phyloP scores from a whole-genome alignment of 2,888 invertebrate genomes.

The Pycnomerus fuliginosus region DNA sequence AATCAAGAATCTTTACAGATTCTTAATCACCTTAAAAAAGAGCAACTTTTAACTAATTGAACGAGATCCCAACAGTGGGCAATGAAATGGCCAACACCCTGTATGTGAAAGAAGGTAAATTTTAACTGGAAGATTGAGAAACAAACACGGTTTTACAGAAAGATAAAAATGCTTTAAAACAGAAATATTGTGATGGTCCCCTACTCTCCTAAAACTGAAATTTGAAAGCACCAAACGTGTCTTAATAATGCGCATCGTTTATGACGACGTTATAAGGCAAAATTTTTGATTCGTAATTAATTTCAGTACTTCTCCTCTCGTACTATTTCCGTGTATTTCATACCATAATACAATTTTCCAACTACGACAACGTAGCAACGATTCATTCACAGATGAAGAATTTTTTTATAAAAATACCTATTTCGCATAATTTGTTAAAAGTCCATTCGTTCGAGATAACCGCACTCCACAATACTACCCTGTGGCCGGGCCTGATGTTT shows the following conservation, averaged over 20 bases:
- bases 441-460: slow-evolving; percentile 12
- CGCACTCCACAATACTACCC: slow-evolving; percentile 10
- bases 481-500: slow-evolving; percentile 19
- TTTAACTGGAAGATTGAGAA: too few species aligned
- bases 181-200: slow-evolving; percentile 22
- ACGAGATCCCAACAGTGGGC: too few species aligned
- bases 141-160: slow-evolving; percentile 19
- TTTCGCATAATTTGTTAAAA: slow-evolving; percentile 14
- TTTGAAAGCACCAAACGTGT: slow-evolving; percentile 11
- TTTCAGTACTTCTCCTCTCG: slow-evolving; percentile 31
- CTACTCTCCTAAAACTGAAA: slow-evolving; percentile 18
- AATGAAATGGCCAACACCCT: too few species aligned
- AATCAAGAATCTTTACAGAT: too few species aligned
- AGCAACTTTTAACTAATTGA: too few species aligned
- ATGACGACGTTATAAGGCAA: slow-evolving; percentile 28
- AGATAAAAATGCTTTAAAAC: slow-evolving; percentile 29
- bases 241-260: slow-evolving; percentile 33
- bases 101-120: too few species aligned
- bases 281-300: slow-evolving; percentile 21
- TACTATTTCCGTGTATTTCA: slow-evolving; percentile 2
- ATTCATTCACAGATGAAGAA: slow-evolving; percentile 10
- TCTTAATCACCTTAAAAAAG: too few species aligned
- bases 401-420: slow-evolving; percentile 7
- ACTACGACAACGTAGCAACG: not conserved
- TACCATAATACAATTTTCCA: not conserved